phyloP scores from a whole-genome alignment of 2,797 vertebrate genomes.

The Notoglanidium macrostoma region DNA sequence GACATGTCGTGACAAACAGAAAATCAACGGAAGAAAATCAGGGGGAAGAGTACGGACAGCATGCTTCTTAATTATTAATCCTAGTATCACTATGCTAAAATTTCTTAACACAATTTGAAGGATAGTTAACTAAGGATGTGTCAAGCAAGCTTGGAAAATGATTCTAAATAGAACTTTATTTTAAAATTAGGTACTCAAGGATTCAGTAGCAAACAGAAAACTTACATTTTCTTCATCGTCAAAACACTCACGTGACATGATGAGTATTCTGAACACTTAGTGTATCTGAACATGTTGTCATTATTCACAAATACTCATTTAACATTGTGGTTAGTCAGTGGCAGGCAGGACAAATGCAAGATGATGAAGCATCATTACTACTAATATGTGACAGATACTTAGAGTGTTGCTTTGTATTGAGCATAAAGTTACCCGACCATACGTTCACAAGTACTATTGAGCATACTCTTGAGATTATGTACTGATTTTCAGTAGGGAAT shows the following conservation, averaged over 20 bases:
- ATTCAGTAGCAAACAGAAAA: constrained; percentile 14
- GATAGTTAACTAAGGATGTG: not conserved
- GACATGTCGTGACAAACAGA: not conserved
- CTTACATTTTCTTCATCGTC: not conserved
- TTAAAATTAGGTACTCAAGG: not conserved
- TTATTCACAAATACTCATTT: constrained; percentile 7
- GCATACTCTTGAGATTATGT: not conserved
- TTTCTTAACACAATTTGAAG: not conserved
- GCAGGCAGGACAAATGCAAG: constrained; percentile 17
- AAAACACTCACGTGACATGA: not conserved
- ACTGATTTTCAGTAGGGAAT: not conserved
- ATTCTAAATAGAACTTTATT: constrained; percentile 3
- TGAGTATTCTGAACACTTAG: constrained; percentile 12
- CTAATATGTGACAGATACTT: not conserved
- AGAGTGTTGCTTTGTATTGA: not conserved
- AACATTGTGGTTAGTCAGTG: not conserved
- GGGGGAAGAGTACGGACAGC: not conserved
- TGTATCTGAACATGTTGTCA: not conserved
- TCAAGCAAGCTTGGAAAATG: not conserved
- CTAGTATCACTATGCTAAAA: not conserved
- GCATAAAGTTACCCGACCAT: not conserved
- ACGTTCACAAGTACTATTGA: not conserved
- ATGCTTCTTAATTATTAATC: not conserved
- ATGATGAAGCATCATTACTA: not conserved
- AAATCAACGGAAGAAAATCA: not conserved